A percentile compares a stretch with the other conserved stretches of the same genome.
phyloP scores from a whole-genome alignment of 1,140 invertebrate species.

The Coenobita brevimanus region DNA sequence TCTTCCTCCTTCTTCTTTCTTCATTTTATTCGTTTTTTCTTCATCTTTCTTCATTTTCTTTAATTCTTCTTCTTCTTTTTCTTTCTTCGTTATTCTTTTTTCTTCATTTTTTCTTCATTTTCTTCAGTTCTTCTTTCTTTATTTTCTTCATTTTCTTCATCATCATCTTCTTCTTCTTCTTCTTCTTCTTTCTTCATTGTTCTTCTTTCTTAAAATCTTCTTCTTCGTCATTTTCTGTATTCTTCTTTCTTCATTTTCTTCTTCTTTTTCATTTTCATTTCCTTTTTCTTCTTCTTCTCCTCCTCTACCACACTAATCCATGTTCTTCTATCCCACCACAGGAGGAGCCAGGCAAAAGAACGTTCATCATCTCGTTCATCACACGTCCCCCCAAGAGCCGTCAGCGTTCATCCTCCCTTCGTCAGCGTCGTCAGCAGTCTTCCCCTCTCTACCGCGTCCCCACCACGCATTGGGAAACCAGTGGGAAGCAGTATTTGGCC shows the following conservation, averaged over 20 bases:
- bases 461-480: not conserved
- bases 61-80: not conserved
- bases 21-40: not conserved
- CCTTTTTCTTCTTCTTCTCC: not conserved
- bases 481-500: slow-evolving; percentile 17
- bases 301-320: not conserved
- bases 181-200: not conserved
- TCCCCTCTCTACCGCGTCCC: too few species aligned
- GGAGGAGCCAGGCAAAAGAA: slow-evolving; percentile 11
- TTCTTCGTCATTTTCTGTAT: not conserved
- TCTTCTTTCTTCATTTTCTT: not conserved
- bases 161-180: not conserved
- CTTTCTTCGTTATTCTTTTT: not conserved
- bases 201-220: too few species aligned
- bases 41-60: too few species aligned
- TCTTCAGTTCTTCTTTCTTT: not conserved
- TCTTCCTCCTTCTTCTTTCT: not conserved
- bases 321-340: not conserved
- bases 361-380: slow-evolving; percentile 24
- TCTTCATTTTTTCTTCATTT: too few species aligned
- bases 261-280: not conserved
- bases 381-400: not conserved
- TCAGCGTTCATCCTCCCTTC: too few species aligned
- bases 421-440: too few species aligned
- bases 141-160: not conserved